Percentiles rank a stretch among this genome's conserved stretches.
These are phyloP conservation scores for Cyprinodon tularosa DNA, from an alignment of 2,113 vertebrate genomes.

Conservation along the genomic window DNA sequence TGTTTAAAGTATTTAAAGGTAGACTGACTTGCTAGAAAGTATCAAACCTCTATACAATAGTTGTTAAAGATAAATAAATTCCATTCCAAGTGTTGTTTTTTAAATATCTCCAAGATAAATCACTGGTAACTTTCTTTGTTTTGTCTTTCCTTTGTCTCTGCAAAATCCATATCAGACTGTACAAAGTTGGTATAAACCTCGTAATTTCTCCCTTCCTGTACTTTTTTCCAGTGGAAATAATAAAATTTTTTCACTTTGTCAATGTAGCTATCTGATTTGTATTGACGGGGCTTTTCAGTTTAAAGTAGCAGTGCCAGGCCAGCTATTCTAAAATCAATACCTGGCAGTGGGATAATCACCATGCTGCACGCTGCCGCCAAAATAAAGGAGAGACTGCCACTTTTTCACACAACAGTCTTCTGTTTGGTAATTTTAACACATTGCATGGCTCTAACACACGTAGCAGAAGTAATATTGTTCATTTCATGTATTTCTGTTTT, in stretches of 20 bases:
- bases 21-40: neutral
- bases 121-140: neutral
- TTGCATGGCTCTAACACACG: neutral
- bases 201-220: neutral
- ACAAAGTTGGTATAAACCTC: conserved; percentile 1
- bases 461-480: neutral
- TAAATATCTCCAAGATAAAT: neutral
- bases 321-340: conserved; percentile 55
- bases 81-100: neutral
- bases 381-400: conserved; percentile 5
- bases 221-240: conserved; percentile 33
- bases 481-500: neutral
- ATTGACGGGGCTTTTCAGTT: conserved; percentile 52
- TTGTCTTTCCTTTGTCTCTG: neutral
- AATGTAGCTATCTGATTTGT: conserved; percentile 52
- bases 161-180: neutral
- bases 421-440: neutral
- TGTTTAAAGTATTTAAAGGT: too few relatives aligned
- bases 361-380: conserved; percentile 15
- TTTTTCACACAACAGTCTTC: neutral
- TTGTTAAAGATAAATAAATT: neutral
- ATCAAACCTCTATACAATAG: neutral
- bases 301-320: conserved; percentile 38
- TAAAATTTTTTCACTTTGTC: conserved; percentile 58
- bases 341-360: conserved; percentile 50